phyloP scores from a whole-genome alignment of 2,113 vertebrate species.

The Syngnathus typhle region DNA sequence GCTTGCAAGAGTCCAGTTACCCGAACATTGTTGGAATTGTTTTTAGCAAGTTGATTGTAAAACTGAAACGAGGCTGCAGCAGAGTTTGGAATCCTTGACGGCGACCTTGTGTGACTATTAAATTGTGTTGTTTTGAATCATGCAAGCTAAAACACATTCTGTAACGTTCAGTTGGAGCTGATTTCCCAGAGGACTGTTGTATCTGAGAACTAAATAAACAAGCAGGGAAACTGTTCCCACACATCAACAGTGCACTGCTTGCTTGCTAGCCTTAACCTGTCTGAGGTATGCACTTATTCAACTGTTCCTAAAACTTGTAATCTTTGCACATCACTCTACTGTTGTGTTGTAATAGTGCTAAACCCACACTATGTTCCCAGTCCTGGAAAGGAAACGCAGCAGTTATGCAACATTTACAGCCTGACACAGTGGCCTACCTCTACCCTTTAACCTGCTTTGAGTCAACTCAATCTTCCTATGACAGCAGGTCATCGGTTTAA shows the following conservation, averaged over 20 bases:
- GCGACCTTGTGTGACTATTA: not conserved
- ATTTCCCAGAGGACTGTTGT: constrained; percentile 27
- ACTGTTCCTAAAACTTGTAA: constrained; percentile 2
- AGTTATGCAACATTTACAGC: constrained; percentile 43
- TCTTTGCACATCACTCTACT: constrained; percentile 34
- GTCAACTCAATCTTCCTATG: not conserved
- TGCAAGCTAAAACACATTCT: constrained; percentile 13
- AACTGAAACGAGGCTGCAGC: constrained; percentile 28
- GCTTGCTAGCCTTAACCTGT: constrained; percentile 51
- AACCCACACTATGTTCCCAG: constrained; percentile 19
- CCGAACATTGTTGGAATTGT: constrained; percentile 20
- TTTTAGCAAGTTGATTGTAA: constrained; percentile 21
- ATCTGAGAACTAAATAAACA: constrained; percentile 22
- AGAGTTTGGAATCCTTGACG: not conserved
- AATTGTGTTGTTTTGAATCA: constrained; percentile 11
- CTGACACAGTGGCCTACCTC: constrained; percentile 25
- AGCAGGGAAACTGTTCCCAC: constrained; percentile 34
- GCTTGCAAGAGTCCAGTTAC: constrained; percentile 18
- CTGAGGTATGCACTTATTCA: constrained; percentile 26
- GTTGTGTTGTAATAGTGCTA: constrained; percentile 42
- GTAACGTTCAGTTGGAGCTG: constrained; percentile 8
- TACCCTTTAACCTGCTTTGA: constrained; percentile 26
- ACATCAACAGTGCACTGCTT: constrained; percentile 15
- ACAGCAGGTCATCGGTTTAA: not conserved
- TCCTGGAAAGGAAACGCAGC: not conserved